A percentile compares a stretch with the other conserved stretches of the same genome.
These are phyloP conservation scores for Cetoscarus ocellatus DNA, from an alignment of 2,797 vertebrate genomes.

Conservation along the genomic window DNA sequence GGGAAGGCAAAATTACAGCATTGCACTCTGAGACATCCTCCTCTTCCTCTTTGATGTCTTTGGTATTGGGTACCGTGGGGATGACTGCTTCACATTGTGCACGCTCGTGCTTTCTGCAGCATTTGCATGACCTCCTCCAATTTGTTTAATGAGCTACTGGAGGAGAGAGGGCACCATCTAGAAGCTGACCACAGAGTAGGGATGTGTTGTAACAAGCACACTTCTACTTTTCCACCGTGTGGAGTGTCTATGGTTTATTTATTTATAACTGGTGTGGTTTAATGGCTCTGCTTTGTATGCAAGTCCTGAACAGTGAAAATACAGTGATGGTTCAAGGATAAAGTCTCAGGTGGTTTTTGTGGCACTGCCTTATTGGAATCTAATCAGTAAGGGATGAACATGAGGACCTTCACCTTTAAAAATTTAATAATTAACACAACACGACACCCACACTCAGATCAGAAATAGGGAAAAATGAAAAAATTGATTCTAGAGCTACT, in stretches of 20 bases:
- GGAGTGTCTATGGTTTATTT: not conserved
- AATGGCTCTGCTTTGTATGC: too few relatives aligned
- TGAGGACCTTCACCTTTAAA: too few relatives aligned
- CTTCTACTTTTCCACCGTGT: not conserved
- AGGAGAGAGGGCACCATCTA: not conserved
- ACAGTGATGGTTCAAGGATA: too few relatives aligned
- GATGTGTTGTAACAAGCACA: not conserved
- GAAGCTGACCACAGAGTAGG: not conserved
- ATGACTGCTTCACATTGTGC: constrained; percentile 11
- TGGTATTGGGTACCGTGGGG: constrained; percentile 8
- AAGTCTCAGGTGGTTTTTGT: too few relatives aligned
- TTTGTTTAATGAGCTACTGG: constrained; percentile 5
- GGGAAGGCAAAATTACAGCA: constrained; percentile 5
- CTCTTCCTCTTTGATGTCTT: constrained; percentile 32
- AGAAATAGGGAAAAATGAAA: too few relatives aligned
- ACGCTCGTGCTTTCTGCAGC: constrained; percentile 9
- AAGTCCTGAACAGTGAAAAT: too few relatives aligned
- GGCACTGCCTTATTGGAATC: too few relatives aligned
- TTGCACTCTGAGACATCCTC: not conserved
- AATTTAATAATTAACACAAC: too few relatives aligned
- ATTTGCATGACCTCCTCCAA: constrained; percentile 20
- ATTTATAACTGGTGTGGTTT: too few relatives aligned
- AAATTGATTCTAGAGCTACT: too few relatives aligned
- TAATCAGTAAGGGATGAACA: too few relatives aligned
- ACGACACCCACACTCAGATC: too few relatives aligned